Evolutionary conservation across 2,888 invertebrate genomes (phyloP).

Genomic region (Scaeva pyrastri): DNA sequence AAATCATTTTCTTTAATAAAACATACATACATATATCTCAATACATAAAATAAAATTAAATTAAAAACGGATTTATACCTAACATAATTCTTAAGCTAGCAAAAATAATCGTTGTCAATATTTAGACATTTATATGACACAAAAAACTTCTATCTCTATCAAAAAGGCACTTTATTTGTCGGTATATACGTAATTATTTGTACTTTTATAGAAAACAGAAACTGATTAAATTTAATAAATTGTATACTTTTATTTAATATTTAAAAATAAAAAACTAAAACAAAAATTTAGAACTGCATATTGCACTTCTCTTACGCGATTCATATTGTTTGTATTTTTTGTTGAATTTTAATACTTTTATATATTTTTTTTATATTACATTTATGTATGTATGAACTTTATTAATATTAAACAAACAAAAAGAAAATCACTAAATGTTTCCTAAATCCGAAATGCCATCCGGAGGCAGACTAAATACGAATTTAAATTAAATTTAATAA

Average conservation of each 20-base stretch:
- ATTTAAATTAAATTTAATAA: slow-evolving; percentile 73
- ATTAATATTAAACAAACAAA: slow-evolving; percentile 34
- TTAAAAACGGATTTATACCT: neutral
- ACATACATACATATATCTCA: neutral
- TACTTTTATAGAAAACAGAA: slow-evolving; percentile 72
- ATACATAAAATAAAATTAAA: neutral
- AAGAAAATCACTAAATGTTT: slow-evolving; percentile 59
- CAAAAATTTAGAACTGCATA: slow-evolving; percentile 62
- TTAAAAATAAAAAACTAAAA: slow-evolving; percentile 7
- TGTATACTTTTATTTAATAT: slow-evolving; percentile 13
- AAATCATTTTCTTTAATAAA: neutral
- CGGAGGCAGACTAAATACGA: slow-evolving; percentile 74
- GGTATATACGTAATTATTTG: slow-evolving; percentile 75
- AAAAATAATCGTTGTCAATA: slow-evolving; percentile 51
- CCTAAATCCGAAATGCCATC: slow-evolving; percentile 74
- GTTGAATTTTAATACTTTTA: slow-evolving; percentile 1
- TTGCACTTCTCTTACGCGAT: slow-evolving; percentile 61
- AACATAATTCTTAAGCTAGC: slow-evolving; percentile 13
- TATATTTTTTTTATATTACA: neutral
- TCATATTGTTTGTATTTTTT: neutral
- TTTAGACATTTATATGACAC: slow-evolving; percentile 3
- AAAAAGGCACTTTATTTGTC: slow-evolving; percentile 68
- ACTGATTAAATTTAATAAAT: slow-evolving; percentile 17
- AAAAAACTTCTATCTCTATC: slow-evolving; percentile 51
- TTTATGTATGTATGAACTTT: neutral